Percentiles rank a stretch among this genome's conserved stretches.
Evolutionary conservation across 30 jellyfish, hydroid and myxozoan species (phyloP).

Genomic region (Sanderia malayensis): DNA sequence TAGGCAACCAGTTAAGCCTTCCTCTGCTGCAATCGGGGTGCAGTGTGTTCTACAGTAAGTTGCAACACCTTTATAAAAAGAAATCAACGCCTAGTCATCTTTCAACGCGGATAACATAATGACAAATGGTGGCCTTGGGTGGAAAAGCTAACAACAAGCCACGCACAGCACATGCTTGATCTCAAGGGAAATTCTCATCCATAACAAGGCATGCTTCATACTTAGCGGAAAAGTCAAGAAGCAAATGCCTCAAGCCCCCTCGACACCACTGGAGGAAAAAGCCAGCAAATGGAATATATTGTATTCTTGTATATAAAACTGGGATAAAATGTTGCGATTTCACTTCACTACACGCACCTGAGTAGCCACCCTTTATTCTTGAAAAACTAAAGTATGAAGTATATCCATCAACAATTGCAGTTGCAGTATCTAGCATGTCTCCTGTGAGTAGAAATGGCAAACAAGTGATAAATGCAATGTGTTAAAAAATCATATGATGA

Average conservation of each 20-base stretch:
- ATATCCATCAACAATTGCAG: slow-evolving; percentile 88
- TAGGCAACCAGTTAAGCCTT: slow-evolving; percentile 74
- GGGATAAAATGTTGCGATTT: too few species aligned
- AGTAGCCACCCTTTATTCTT: slow-evolving; percentile 77
- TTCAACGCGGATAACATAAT: too few species aligned
- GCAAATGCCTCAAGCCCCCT: too few species aligned
- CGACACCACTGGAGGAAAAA: too few species aligned
- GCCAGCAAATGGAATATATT: too few species aligned
- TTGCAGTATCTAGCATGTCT: slow-evolving; percentile 60
- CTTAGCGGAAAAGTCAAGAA: neutral
- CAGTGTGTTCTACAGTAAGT: slow-evolving; percentile 67
- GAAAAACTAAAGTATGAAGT: slow-evolving; percentile 87
- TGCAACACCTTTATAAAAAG: slow-evolving; percentile 71
- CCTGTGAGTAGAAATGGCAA: slow-evolving; percentile 38
- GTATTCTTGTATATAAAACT: too few species aligned
- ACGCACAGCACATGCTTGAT: neutral
- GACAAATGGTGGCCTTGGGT: neutral
- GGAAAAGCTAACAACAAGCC: neutral
- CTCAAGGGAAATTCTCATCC: neutral
- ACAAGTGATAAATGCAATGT: neutral
- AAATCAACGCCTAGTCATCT: too few species aligned
- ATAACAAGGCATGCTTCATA: neutral
- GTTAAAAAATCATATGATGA: neutral
- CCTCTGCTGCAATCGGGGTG: slow-evolving; percentile 81
- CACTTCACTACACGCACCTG: too few species aligned